These are phyloP conservation scores for Pseudorasbora parva DNA, from an alignment of 2,113 vertebrate species.

Conservation along the genomic window DNA sequence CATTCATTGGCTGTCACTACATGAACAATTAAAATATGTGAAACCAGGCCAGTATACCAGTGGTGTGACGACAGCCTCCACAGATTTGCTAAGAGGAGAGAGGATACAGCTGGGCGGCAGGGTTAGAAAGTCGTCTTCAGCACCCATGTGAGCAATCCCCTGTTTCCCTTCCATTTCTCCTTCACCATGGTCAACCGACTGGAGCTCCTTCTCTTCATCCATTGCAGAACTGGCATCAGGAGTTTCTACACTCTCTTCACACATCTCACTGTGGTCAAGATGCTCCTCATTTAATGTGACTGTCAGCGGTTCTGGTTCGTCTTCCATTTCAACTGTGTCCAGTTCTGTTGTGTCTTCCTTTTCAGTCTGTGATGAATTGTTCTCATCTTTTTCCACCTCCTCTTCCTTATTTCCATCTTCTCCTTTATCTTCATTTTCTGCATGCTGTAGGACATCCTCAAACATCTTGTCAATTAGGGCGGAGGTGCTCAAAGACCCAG, in stretches of 20 bases:
- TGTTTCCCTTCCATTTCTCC: constrained; percentile 26
- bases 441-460: constrained; percentile 74
- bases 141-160: not conserved
- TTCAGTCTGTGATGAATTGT: not conserved
- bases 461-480: constrained; percentile 77
- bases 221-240: not conserved
- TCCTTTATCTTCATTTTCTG: constrained; percentile 52
- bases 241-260: constrained; percentile 9
- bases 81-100: constrained; percentile 79
- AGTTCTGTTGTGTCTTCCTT: constrained; percentile 30
- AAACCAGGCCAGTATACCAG: constrained; percentile 66
- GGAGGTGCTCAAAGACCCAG: constrained; percentile 66
- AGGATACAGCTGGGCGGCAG: constrained; percentile 73
- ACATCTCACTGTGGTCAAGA: not conserved
- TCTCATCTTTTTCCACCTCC: not conserved
- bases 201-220: not conserved
- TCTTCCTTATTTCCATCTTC: constrained; percentile 51
- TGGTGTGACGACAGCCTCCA: constrained; percentile 77
- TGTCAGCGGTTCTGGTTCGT: not conserved
- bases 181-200: not conserved
- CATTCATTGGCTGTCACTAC: not conserved
- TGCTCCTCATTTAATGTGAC: not conserved
- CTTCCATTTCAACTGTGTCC: constrained; percentile 15
- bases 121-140: constrained; percentile 69
- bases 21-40: not conserved